Evolutionary conservation across 2,797 vertebrate genomes (phyloP), one percentile per base, ranked within the genome.

Genomic region (Prunella strophiata): DNA sequence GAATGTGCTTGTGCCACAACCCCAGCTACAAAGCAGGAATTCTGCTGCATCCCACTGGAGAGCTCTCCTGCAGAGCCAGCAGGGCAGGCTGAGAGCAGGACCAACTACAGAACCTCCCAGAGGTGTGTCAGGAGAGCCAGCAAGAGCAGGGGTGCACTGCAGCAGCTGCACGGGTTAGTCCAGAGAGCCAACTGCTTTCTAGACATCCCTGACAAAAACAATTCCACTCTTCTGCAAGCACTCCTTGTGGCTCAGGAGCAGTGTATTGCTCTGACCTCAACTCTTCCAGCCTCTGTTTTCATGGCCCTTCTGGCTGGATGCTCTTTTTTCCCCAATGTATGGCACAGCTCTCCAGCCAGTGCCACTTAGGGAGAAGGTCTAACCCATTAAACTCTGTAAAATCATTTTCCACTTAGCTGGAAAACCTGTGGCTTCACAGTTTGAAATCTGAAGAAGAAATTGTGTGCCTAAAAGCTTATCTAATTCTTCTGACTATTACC

Each of bases 1-100:
- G 75, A 88, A 59, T 13, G 16, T 43, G 50, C 40, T 73, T 5
- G 3, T 88, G 94, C 81, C 5, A 18, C 40, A 62, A 74, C 5
- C 43, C 54, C 43, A 52, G 72, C n/a, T 71, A 20, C 14, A 57
- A 61, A 62, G 89, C 67, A 89, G 75, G 61, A 68, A 42, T 91
- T 76, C 78, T 77, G 8, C 32, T 26, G 0, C 3, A 75, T 48
- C 45, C 45, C 4, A 0, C 54, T 20, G 54, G 73, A 80, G 50
- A 88, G 61, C 58, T 74, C 70, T 36, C 70, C 85, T 11, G 9
- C 58, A 89, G 43, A 67, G 52, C 57, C 51, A 54, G 1, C 0
- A 3, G 50, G 52, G 43, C 0, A 0, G 29, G 62, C 67, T 59
- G 48, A 54, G 48, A 68, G 70, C 2, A 1, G 51, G 18, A 73